Conservation (phyloP, 2,797 vertebrate species). For the Notoglanidium macrostoma region DNA sequence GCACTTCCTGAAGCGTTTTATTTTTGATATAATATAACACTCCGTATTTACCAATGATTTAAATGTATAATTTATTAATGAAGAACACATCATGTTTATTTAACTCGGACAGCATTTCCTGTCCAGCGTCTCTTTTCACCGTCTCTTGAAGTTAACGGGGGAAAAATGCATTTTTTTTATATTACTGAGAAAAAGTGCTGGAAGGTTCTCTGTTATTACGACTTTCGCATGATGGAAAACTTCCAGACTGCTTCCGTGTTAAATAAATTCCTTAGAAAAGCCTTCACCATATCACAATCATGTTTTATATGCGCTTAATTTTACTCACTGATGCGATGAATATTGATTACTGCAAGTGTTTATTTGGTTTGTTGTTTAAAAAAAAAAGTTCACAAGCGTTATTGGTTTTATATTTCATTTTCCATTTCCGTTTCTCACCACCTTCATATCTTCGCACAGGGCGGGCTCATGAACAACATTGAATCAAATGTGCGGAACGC, state of each 20-base stretch:
- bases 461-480: conserved; percentile 76
- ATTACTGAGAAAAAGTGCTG: background rate
- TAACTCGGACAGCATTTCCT: background rate
- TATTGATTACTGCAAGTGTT: background rate
- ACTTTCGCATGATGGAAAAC: background rate
- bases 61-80: background rate
- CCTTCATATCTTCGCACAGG: conserved; percentile 61
- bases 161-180: background rate
- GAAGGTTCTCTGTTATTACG: background rate
- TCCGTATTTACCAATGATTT: background rate
- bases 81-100: background rate
- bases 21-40: background rate
- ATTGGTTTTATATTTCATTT: background rate
- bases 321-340: background rate
- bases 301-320: background rate
- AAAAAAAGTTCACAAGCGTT: too few species aligned
- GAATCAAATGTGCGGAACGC: conserved; percentile 69
- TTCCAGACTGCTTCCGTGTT: background rate
- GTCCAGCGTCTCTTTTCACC: background rate
- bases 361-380: background rate
- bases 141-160: background rate
- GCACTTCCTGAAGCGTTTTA: background rate
- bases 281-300: too few species aligned
- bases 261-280: background rate
- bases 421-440: background rate